These are phyloP conservation scores for Eulemur albifrons DNA, from an alignment of 2,797 vertebrate genomes.

Conservation along the genomic window DNA sequence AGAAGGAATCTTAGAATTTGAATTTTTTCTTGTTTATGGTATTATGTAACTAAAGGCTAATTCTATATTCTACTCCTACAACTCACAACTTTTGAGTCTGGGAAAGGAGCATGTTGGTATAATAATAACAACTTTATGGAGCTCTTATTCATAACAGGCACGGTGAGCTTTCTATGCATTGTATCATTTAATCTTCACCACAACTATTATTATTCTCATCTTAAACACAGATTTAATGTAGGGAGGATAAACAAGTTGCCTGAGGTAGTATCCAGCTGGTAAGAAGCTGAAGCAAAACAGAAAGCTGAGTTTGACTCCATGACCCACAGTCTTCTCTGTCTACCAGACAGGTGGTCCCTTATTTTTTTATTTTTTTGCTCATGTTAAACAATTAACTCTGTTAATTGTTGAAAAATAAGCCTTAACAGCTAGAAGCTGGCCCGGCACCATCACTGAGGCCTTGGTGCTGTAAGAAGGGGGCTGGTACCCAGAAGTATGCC, in stretches of 20 bases:
- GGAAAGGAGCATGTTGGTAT: background rate
- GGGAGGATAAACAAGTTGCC: background rate
- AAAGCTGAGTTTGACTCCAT: background rate
- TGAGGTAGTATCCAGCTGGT: background rate
- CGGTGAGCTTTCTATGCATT: background rate
- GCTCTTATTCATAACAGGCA: background rate
- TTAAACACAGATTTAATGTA: background rate
- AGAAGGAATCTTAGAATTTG: background rate
- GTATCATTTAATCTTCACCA: background rate
- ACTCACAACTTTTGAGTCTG: background rate
- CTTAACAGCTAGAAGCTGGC: background rate
- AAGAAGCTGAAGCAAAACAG: background rate
- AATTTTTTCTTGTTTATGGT: background rate
- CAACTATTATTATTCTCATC: background rate
- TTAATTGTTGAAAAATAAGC: background rate
- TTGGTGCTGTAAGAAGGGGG: background rate
- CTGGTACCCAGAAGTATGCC: background rate
- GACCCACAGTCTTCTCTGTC: background rate
- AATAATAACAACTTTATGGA: background rate
- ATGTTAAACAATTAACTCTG: background rate
- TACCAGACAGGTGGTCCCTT: background rate
- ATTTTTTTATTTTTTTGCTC: background rate
- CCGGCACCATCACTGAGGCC: no score
- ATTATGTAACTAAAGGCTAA: background rate
- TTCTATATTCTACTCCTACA: background rate